Percentiles rank a stretch among this genome's conserved stretches.
These are phyloP conservation scores for Ceratina calcarata DNA, from an alignment of 1,140 invertebrate genomes.

Conservation along the genomic window DNA sequence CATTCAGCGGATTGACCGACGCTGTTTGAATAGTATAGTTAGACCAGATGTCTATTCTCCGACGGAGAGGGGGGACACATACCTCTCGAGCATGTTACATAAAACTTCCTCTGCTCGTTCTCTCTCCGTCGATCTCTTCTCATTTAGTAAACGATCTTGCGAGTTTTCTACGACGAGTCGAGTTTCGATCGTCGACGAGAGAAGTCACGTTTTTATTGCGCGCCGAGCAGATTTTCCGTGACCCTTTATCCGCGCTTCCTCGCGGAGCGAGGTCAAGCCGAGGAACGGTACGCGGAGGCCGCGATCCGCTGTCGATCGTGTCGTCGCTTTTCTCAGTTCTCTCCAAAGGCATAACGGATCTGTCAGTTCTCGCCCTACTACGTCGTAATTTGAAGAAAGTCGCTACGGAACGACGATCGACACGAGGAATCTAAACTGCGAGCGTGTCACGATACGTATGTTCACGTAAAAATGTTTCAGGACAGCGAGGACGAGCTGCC, in stretches of 20 bases:
- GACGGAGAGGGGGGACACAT: conserved; percentile 46
- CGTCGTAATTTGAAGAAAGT: too few species aligned
- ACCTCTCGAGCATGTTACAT: conserved; percentile 26
- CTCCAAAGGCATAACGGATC: too few species aligned
- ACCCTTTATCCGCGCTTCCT: not conserved
- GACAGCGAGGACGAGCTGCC: conserved; percentile 90
- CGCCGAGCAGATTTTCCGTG: not conserved
- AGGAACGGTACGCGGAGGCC: conserved; percentile 2
- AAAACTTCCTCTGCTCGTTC: conserved; percentile 2
- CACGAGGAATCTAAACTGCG: not conserved
- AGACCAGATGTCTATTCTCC: conserved; percentile 61
- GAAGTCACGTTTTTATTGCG: too few species aligned
- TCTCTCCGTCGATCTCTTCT: not conserved
- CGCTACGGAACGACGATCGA: too few species aligned
- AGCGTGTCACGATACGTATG: too few species aligned
- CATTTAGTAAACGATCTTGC: not conserved
- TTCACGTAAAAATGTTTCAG: too few species aligned
- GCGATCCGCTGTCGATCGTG: conserved; percentile 13
- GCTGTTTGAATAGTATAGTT: conserved; percentile 78
- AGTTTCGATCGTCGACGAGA: not conserved
- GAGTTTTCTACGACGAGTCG: not conserved
- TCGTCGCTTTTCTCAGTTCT: not conserved
- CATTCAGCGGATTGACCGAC: conserved; percentile 76
- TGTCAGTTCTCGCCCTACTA: too few species aligned
- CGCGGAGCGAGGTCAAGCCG: conserved; percentile 7